Base-by-base conservation (phyloP, 2,797 vertebrate species). In the Galagoides demidoff region DNA sequence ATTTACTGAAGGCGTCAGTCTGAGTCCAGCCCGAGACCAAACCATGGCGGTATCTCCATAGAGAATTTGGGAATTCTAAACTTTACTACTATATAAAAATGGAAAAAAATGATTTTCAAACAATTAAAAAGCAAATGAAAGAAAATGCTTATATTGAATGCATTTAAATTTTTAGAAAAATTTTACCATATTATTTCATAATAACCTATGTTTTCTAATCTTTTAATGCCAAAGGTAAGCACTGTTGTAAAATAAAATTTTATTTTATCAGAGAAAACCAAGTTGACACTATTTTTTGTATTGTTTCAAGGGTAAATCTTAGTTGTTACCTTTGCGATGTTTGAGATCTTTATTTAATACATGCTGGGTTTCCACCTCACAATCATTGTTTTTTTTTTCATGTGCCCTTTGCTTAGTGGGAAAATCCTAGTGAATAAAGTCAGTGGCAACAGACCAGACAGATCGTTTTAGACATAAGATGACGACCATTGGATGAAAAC, bases 141-240 rank as follows among this genome's bases (percentile, higher is more conserved):
- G 19, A 39, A 37, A 77, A 90, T 59, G 17, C 5, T 31, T 34
- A 23, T 77, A 61, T 78, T 2, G 25, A 59, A 82, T 71, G 2
- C n/a, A 83, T 37, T 85, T 77, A 49, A 73, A 37, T 83, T 92
- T 83, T 34, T 52, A 77, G 49, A 31, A 83, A 95, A 88, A 34
- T 43, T 49, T 90, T 6, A 43, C 5, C 27, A 20, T 66, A 10
- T 52, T 39, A 37, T 87, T 90, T 49, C 22, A 39, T n/a, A 49
- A 59, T 64, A 43, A n/a, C 39, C 12, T 37, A 1, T 27, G 4
- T 52, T 52, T 61, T 87, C 39, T 31, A 22, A 68, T 87, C 12
- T 77, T 95, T 90, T 77, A 37, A 57, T 55, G 70, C 2, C 68
- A 77, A 85, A 76, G 9, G 4, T 82, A 78, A 79, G 14, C 27